Evolutionary conservation across 1,140 invertebrate genomes (phyloP).

Genomic region (Octopus sinensis): DNA sequence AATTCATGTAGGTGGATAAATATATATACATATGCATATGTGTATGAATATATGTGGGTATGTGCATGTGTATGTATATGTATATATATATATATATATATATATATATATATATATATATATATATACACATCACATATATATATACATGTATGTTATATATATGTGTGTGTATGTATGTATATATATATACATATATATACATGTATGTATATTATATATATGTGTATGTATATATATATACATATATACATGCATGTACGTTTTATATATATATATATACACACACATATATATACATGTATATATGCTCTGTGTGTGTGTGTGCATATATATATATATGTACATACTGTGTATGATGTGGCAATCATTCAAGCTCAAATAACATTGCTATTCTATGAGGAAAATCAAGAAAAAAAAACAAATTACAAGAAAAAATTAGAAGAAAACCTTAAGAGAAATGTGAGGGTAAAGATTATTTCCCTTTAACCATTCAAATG

Average conservation of each 20-base stretch:
- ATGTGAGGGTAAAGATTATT: neutral
- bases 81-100: neutral
- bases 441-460: neutral
- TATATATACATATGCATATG: neutral
- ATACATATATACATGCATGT: neutral
- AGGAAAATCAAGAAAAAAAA: neutral
- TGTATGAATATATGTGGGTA: neutral
- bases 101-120: neutral
- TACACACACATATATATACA: neutral
- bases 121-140: too few species aligned
- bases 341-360: neutral
- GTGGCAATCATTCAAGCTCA: neutral
- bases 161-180: too few species aligned
- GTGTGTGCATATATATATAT: constrained; percentile 1
- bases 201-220: neutral
- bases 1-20: neutral
- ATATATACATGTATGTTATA: too few species aligned
- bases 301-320: neutral
- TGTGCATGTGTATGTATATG: neutral
- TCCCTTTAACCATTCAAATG: neutral
- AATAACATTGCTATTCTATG: neutral
- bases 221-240: neutral
- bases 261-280: neutral
- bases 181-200: neutral
- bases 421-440: neutral